Evolutionary conservation across 2,797 vertebrate species (phyloP), one percentile per base, ranked within the genome.

Genomic region (Micrastur ruficollis): DNA sequence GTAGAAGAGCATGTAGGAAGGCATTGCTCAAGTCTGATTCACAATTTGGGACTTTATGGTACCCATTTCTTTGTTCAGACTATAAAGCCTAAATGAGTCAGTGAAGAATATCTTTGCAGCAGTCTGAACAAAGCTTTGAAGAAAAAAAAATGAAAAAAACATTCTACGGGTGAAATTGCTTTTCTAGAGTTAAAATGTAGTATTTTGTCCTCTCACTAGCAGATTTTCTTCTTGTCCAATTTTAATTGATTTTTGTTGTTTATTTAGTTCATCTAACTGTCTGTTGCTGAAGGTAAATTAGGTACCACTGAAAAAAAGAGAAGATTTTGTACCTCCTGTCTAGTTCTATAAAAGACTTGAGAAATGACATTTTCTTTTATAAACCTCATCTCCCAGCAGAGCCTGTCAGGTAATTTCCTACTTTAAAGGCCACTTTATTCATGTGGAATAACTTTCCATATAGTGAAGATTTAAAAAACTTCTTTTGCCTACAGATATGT

Each of bases 311-410:
- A 67, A 86, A 90, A 79, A 93, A 12, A 81, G 23, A 86, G 19
- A 47, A 25, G 13, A 27, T 55, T 66, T 84, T 92, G 22, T 76
- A 63, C 13, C 22, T 80, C 12, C 44, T 52, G 26, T 93, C 19
- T 84, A 23, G 70, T 95, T 92, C 49, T 81, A 58, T 89, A n/a
- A 68, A 78, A 36, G 61, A 52, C 21, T 85, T 62, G 63, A 94
- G 71, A 27, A 83, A 27, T 93, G 31, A 63, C 50, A 74, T 94
- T 96, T 95, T 94, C 50, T 65, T 95, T 96, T 72, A 73, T 74
- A 93, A 90, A 34, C 25, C 23, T 65, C 62, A 86, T 44, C 50
- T 76, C 47, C 63, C 36, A 71, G 71, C 21, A 93, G 11, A 61
- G 27, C 19, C 38, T 68, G 34, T 67, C 53, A 81, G 46, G 61